Conservation (phyloP, 2,888 invertebrate species). For the Ochropacha duplaris region DNA sequence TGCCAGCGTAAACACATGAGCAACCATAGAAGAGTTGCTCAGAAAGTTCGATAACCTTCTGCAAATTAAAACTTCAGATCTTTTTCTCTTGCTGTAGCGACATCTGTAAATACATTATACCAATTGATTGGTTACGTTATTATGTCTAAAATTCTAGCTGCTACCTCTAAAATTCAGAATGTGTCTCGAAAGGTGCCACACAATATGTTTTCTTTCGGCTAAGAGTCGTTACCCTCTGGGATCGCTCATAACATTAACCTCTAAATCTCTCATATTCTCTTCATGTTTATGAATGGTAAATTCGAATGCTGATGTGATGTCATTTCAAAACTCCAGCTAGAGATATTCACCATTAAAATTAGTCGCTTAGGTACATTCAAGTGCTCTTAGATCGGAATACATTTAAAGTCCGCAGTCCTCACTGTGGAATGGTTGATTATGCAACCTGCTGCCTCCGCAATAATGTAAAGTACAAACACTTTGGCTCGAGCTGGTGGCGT, state of each 20-base stretch:
- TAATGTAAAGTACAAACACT: slow-evolving; percentile 56
- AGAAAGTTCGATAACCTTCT: slow-evolving; percentile 59
- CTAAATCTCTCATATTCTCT: slow-evolving; percentile 49
- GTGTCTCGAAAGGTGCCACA: slow-evolving; percentile 31
- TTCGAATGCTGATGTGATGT: slow-evolving; percentile 40
- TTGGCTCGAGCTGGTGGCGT: slow-evolving; percentile 50
- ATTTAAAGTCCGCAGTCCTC: slow-evolving; percentile 26
- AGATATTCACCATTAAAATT: background rate
- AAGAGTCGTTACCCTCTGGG: slow-evolving; percentile 56
- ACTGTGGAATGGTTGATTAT: slow-evolving; percentile 30
- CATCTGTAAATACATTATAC: slow-evolving; percentile 11
- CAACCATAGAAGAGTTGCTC: slow-evolving; percentile 46
- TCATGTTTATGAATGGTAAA: slow-evolving; percentile 43
- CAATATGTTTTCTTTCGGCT: slow-evolving; percentile 41
- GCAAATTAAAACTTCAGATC: slow-evolving; percentile 31
- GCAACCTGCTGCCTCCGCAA: slow-evolving; percentile 33
- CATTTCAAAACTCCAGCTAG: slow-evolving; percentile 24
- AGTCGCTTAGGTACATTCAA: background rate
- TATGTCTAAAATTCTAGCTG: slow-evolving; percentile 12
- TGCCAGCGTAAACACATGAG: slow-evolving; percentile 61
- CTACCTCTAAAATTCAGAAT: slow-evolving; percentile 19
- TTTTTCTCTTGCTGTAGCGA: slow-evolving; percentile 14
- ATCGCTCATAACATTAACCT: slow-evolving; percentile 35
- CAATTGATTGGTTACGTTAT: slow-evolving; percentile 14
- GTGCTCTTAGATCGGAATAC: slow-evolving; percentile 13